Percentiles rank a stretch among this genome's conserved stretches.
phyloP scores from a whole-genome alignment of 2,797 vertebrate genomes.

The Platyrinchus mystaceus region DNA sequence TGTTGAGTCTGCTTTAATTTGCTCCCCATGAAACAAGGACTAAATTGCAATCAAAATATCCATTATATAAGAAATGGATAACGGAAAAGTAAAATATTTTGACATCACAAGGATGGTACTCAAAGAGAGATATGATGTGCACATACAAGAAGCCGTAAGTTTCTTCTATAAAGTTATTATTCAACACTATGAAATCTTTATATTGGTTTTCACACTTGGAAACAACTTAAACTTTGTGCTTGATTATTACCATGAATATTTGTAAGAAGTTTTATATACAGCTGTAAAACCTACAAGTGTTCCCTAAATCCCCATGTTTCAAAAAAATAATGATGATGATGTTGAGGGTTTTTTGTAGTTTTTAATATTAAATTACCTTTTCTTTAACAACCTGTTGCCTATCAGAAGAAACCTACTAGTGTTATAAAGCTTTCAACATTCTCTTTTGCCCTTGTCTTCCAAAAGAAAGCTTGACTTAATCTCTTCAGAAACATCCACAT shows the following conservation, averaged over 20 bases:
- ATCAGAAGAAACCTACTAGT: not conserved
- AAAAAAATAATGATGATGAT: not conserved
- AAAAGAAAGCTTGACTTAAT: not conserved
- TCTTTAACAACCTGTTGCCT: not conserved
- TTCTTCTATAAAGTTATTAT: not conserved
- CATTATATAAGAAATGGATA: not conserved
- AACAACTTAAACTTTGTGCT: not conserved
- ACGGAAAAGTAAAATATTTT: not conserved
- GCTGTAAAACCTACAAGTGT: not conserved
- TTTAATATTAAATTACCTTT: not conserved
- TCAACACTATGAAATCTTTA: not conserved
- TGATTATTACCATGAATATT: not conserved
- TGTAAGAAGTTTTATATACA: not conserved
- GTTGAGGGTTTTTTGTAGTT: not conserved
- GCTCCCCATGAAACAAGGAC: not conserved
- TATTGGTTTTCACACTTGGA: not conserved
- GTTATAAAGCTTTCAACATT: not conserved
- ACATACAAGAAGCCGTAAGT: not conserved
- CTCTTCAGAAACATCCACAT: not conserved
- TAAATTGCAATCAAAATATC: not conserved
- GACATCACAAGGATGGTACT: not conserved
- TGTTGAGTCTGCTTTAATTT: not conserved
- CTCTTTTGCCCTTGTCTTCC: not conserved
- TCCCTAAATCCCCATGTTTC: not conserved
- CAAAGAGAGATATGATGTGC: not conserved